Conservation (phyloP, 1,140 invertebrate species). For the Lepidotrigona ventralis region DNA sequence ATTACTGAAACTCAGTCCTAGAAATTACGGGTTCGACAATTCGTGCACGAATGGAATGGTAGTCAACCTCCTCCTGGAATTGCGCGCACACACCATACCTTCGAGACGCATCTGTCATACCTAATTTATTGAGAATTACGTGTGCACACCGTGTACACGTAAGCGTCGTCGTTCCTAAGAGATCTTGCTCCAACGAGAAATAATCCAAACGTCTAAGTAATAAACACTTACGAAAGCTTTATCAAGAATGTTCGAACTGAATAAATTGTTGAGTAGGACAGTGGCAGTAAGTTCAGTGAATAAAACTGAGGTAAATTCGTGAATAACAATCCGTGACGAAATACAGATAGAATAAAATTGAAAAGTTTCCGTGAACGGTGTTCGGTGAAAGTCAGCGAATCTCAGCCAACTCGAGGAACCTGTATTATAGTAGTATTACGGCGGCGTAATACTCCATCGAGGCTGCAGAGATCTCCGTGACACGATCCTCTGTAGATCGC, state of each 20-base stretch:
- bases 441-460: neutral
- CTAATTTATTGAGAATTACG: neutral
- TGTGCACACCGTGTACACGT: no score
- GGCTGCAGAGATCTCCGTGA: neutral
- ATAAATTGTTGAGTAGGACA: no score
- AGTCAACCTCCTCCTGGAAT: neutral
- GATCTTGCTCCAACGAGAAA: neutral
- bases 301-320: no score
- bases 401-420: neutral
- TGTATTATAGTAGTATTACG: neutral
- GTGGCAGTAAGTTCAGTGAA: no score
- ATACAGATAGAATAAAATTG: neutral
- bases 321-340: no score
- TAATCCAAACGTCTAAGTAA: no score
- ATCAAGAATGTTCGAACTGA: no score
- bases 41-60: neutral
- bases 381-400: neutral
- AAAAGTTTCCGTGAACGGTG: neutral
- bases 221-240: no score
- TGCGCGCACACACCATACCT: neutral
- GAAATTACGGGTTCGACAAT: neutral
- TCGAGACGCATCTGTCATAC: neutral
- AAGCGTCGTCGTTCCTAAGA: neutral
- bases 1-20: neutral
- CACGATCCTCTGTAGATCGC: neutral